Conservation (phyloP, 2,888 invertebrate genomes). For the Stenotaenia linearis region DNA sequence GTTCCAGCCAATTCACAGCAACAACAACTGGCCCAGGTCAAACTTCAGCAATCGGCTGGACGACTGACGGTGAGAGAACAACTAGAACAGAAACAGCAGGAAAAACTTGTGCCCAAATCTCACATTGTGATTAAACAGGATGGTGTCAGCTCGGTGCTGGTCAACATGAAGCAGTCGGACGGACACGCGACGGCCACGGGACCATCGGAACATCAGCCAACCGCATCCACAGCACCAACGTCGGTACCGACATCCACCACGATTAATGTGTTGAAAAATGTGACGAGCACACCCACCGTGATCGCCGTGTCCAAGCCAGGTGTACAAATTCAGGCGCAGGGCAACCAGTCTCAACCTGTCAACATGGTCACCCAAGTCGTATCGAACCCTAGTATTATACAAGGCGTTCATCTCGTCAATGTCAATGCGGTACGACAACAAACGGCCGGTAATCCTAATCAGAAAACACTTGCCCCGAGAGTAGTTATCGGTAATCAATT, state of each 20-base stretch:
- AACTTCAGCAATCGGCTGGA: neutral
- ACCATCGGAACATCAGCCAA: neutral
- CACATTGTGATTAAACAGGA: slow-evolving; percentile 31
- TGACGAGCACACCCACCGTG: neutral
- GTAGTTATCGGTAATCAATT: slow-evolving; percentile 59
- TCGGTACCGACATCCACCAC: neutral
- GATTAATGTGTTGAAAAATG: slow-evolving; percentile 27
- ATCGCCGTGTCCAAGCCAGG: slow-evolving; percentile 26
- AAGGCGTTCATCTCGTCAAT: slow-evolving; percentile 67
- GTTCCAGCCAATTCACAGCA: slow-evolving; percentile 37
- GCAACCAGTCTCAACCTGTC: slow-evolving; percentile 32
- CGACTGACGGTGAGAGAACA: slow-evolving; percentile 33
- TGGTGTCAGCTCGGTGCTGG: slow-evolving; percentile 24
- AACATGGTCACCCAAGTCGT: slow-evolving; percentile 39
- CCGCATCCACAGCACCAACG: neutral
- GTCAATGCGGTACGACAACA: slow-evolving; percentile 62
- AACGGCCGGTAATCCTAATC: slow-evolving; percentile 33
- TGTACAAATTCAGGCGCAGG: slow-evolving; percentile 13
- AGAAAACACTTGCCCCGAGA: slow-evolving; percentile 54
- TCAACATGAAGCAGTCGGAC: slow-evolving; percentile 29
- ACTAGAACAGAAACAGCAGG: slow-evolving; percentile 32
- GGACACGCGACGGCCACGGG: slow-evolving; percentile 29
- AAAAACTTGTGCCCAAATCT: slow-evolving; percentile 32
- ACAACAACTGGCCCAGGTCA: neutral
- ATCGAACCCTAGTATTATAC: slow-evolving; percentile 36